These are phyloP conservation scores for Heliconius sara DNA, from an alignment of 2,888 invertebrate species.

Conservation along the genomic window DNA sequence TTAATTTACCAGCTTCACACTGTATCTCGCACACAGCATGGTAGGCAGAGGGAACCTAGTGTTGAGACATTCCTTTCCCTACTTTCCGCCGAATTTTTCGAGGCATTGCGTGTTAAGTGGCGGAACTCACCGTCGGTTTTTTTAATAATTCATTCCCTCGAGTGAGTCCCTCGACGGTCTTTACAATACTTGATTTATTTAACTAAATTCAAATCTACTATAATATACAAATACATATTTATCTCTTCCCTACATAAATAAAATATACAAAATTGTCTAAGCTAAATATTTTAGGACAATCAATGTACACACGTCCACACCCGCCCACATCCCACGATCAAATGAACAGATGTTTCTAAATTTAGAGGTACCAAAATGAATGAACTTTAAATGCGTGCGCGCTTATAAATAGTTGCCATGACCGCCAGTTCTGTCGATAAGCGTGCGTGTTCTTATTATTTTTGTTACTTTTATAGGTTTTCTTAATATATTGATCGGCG, in stretches of 20 bases:
- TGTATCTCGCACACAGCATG: no score
- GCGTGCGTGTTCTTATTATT: slow-evolving; percentile 20
- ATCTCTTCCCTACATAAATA: not conserved
- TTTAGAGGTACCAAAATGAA: slow-evolving; percentile 70
- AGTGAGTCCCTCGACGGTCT: no score
- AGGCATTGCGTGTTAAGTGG: no score
- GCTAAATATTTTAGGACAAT: slow-evolving; percentile 10
- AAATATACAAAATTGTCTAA: not conserved
- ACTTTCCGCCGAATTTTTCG: no score
- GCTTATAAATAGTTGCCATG: slow-evolving; percentile 64
- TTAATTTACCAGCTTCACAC: not conserved
- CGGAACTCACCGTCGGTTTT: no score
- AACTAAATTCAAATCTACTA: not conserved
- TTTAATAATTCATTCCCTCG: no score
- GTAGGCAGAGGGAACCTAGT: no score
- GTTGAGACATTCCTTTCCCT: no score
- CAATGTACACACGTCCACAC: slow-evolving; percentile 49
- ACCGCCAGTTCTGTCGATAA: slow-evolving; percentile 59
- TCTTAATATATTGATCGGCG: not conserved
- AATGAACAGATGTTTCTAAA: slow-evolving; percentile 63
- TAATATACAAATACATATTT: not conserved
- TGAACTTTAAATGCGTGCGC: slow-evolving; percentile 75
- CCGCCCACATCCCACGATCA: slow-evolving; percentile 58
- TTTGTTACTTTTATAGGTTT: slow-evolving; percentile 39
- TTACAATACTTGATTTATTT: not conserved